A percentile compares a stretch with the other conserved stretches of the same genome.
Evolutionary conservation across 2,797 vertebrate genomes (phyloP).

Genomic region (Hylomyscus alleni): DNA sequence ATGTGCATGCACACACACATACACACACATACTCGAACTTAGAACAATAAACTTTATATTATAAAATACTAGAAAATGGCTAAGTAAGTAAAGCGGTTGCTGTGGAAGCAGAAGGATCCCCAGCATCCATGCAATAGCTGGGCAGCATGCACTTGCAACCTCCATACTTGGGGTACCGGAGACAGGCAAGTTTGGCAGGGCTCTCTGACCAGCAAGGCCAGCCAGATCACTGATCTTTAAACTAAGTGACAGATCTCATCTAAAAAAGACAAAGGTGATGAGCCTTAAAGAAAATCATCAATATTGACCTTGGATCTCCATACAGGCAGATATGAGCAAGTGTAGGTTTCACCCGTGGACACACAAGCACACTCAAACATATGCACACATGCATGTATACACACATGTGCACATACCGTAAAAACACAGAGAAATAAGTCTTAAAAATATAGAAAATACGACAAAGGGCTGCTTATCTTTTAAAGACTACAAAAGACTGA

Average conservation of each 20-base stretch:
- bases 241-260: background rate
- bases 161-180: background rate
- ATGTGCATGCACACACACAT: accelerated
- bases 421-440: background rate
- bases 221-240: background rate
- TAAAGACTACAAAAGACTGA: conserved; percentile 85
- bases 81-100: background rate
- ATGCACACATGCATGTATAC: too few species aligned
- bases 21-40: background rate
- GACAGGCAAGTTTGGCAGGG: background rate
- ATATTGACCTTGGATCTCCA: background rate
- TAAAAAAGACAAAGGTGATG: background rate
- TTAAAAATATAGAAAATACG: background rate
- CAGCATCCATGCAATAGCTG: too few species aligned
- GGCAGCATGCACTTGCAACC: background rate
- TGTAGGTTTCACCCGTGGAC: background rate
- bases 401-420: background rate
- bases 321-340: background rate
- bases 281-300: background rate
- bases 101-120: too few species aligned
- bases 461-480: background rate
- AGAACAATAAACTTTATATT: background rate
- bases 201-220: background rate
- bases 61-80: background rate
- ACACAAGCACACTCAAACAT: background rate